Evolutionary conservation across 2,113 vertebrate genomes (phyloP), one percentile per base, ranked within the genome.

Genomic region (Ptilorrhoa leucosticta): DNA sequence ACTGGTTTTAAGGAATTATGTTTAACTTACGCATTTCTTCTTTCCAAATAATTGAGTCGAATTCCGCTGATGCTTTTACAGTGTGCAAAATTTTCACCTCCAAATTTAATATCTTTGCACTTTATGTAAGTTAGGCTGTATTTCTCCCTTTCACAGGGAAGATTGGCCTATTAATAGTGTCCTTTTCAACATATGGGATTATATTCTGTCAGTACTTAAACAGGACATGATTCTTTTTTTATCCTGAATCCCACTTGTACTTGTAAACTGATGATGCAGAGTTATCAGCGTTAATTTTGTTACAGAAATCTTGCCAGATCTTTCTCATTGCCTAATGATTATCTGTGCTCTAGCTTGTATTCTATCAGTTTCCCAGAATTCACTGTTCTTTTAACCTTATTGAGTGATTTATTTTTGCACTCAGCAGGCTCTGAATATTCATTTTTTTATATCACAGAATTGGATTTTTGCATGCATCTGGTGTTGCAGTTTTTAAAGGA

Each of bases 211-310:
- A 85, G 89, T 96, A 70, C 68, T 95, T 95, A 83, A 87, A 80
- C 84, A 77, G 75, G 93, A 85, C 82, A 83, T 93, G 51, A 5
- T 91, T 95, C 84, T 95, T 95, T 97, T 97, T 97, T 96, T 95
- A 96, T 96, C 91, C 63, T 37, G 42, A 83, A 95, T 97, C 78
- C 81, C 84, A 87, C 94, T 96, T 96, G 81, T 94, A 85, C 81
- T 95, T 65, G 53, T 94, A 94, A 96, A 96, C 91, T 95, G 94
- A 97, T 95, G 94, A 96, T 91, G 84, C 84, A 94, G 83, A 90
- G 60, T 94, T 96, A 95, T 94, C 94, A 87, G 77, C 8, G 16
- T 95, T 93, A 95, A 95, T 96, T 96, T 93, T 94, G 45, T 91
- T 94, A 79, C 70, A 94, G 84, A 96, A 95, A 85, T 95, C 91